Conservation (phyloP, 1,140 invertebrate species). For the Ips typographus region DNA sequence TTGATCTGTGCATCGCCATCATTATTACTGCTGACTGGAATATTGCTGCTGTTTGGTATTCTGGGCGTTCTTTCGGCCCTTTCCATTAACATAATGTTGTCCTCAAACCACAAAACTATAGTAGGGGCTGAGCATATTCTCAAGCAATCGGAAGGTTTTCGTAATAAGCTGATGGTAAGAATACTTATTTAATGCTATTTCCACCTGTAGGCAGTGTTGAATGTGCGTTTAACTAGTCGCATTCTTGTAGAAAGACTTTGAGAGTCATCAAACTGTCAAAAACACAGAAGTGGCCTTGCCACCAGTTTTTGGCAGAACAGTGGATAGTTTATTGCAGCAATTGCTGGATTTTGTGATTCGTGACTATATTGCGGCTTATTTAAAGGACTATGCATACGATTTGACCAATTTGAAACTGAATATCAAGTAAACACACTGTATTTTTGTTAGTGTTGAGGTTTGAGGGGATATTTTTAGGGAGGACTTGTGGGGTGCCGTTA, state of each 20-base stretch:
- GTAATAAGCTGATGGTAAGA: constrained; percentile 56
- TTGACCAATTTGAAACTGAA: constrained; percentile 53
- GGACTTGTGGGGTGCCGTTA: constrained; percentile 78
- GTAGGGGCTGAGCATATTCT: constrained; percentile 52
- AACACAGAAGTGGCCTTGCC: constrained; percentile 56
- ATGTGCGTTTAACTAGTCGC: not conserved
- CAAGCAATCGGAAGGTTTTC: constrained; percentile 55
- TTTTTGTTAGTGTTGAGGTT: no score
- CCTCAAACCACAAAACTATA: constrained; percentile 57
- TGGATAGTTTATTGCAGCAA: constrained; percentile 81
- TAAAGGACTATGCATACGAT: constrained; percentile 66
- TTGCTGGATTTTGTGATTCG: constrained; percentile 76
- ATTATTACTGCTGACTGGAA: constrained; percentile 20
- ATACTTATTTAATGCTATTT: not conserved
- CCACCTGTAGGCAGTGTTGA: no score
- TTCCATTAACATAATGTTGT: constrained; percentile 55
- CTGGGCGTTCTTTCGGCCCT: constrained; percentile 40
- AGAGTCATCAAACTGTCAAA: constrained; percentile 36
- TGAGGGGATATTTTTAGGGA: constrained; percentile 60
- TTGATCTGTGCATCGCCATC: no score
- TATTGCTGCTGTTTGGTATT: constrained; percentile 21
- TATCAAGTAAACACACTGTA: constrained; percentile 54
- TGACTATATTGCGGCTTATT: constrained; percentile 77
- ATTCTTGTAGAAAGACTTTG: constrained; percentile 47
- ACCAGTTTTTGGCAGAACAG: constrained; percentile 74